Percentiles rank a stretch among this genome's conserved stretches.
Conservation (phyloP, 2,888 invertebrate species). For the Trichopoda pennipes region DNA sequence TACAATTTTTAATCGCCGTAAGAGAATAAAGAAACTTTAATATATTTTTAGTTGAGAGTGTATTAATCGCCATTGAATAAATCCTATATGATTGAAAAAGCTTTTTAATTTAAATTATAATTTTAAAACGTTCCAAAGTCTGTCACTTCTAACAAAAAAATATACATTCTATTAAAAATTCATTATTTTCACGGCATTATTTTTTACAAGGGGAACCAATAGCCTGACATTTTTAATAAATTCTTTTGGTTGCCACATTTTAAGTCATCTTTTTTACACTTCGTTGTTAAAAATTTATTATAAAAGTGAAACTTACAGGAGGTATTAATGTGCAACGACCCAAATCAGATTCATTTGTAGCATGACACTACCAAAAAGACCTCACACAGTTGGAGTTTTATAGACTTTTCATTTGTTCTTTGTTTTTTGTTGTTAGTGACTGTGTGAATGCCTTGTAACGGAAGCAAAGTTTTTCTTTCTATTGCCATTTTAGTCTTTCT, state of each 20-base stretch:
- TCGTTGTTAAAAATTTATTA: slow-evolving; percentile 46
- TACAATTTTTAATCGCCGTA: too few species aligned
- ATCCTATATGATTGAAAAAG: too few species aligned
- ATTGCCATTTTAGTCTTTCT: slow-evolving; percentile 22
- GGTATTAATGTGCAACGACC: slow-evolving; percentile 70
- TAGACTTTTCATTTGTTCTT: slow-evolving; percentile 30
- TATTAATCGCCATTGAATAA: too few species aligned
- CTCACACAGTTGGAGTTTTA: slow-evolving; percentile 51
- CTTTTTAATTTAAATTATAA: too few species aligned
- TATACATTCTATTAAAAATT: not conserved
- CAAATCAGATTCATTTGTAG: slow-evolving; percentile 70
- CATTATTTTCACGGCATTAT: not conserved
- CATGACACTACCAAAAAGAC: slow-evolving; percentile 58
- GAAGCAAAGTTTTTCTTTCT: slow-evolving; percentile 55
- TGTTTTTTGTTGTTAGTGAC: slow-evolving; percentile 8
- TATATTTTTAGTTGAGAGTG: too few species aligned
- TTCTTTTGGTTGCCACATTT: slow-evolving; percentile 25
- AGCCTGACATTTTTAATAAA: slow-evolving; percentile 27
- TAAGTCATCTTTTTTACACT: not conserved
- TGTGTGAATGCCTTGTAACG: slow-evolving; percentile 46
- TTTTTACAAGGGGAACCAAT: not conserved
- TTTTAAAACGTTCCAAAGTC: too few species aligned
- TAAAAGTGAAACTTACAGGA: slow-evolving; percentile 60
- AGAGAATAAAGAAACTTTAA: too few species aligned
- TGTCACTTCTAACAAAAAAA: too few species aligned